A percentile compares a stretch with the other conserved stretches of the same genome.
phyloP scores from a whole-genome alignment of 2,113 vertebrate genomes.

The Eulacestoma nigropectus region DNA sequence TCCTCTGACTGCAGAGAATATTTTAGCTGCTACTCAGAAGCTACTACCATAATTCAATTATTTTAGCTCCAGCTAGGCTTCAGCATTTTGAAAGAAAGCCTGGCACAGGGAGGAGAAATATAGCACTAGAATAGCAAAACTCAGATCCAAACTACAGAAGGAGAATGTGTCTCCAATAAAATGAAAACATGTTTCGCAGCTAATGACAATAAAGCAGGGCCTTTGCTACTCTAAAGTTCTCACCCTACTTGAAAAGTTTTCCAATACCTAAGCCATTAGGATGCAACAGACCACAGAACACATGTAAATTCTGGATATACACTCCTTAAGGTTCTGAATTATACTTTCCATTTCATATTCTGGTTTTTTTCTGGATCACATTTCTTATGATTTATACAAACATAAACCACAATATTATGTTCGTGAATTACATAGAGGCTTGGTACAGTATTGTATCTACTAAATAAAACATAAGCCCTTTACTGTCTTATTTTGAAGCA shows the following conservation, averaged over 20 bases:
- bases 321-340: neutral
- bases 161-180: neutral
- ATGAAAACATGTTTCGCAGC: neutral
- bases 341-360: neutral
- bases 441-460: neutral
- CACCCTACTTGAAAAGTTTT: neutral
- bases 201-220: neutral
- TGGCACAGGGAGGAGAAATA: neutral
- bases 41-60: neutral
- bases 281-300: neutral
- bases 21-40: constrained; percentile 9
- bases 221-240: neutral
- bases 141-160: neutral
- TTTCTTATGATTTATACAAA: neutral
- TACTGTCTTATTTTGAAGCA: neutral
- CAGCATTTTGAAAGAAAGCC: neutral
- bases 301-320: neutral
- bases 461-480: neutral
- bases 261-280: neutral
- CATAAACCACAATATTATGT: neutral
- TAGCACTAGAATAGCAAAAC: neutral
- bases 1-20: neutral
- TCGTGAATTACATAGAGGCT: neutral
- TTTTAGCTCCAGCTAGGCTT: neutral
- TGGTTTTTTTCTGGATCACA: neutral